Conservation (phyloP, 2,888 invertebrate genomes). For the Drosophila neotestacea region DNA sequence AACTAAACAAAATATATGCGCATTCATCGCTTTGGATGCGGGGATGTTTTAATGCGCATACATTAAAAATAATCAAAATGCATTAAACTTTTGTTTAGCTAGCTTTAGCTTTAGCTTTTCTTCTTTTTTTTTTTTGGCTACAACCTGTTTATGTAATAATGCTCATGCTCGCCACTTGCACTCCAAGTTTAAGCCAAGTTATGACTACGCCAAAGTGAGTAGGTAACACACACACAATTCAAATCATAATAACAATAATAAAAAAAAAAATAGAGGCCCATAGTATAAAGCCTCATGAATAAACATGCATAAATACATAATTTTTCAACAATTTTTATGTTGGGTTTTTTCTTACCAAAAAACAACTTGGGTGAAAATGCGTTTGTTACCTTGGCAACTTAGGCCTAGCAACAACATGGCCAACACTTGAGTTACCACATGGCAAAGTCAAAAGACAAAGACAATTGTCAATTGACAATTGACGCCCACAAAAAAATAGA, state of each 20-base stretch:
- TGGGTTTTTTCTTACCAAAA: slow-evolving; percentile 29
- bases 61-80: slow-evolving; percentile 74
- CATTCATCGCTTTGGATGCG: slow-evolving; percentile 46
- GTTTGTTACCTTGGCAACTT: slow-evolving; percentile 45
- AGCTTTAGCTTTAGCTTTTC: slow-evolving; percentile 3
- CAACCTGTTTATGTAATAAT: slow-evolving; percentile 58
- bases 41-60: slow-evolving; percentile 52
- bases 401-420: slow-evolving; percentile 60
- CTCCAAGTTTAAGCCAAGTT: slow-evolving; percentile 25
- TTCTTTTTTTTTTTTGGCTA: slow-evolving; percentile 26
- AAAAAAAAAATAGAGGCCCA: slow-evolving; percentile 27
- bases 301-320: slow-evolving; percentile 70
- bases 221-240: slow-evolving; percentile 40
- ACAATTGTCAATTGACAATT: slow-evolving; percentile 50
- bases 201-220: slow-evolving; percentile 19
- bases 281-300: slow-evolving; percentile 60
- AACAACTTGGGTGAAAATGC: slow-evolving; percentile 33
- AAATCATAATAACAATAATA: slow-evolving; percentile 38
- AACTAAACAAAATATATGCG: slow-evolving; percentile 35
- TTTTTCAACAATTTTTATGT: slow-evolving; percentile 29
- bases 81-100: slow-evolving; percentile 76
- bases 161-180: slow-evolving; percentile 25
- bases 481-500: slow-evolving; percentile 62
- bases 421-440: slow-evolving; percentile 28
- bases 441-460: slow-evolving; percentile 33